phyloP scores from a whole-genome alignment of 2,113 vertebrate species.

The Kobus ellipsiprymnus region DNA sequence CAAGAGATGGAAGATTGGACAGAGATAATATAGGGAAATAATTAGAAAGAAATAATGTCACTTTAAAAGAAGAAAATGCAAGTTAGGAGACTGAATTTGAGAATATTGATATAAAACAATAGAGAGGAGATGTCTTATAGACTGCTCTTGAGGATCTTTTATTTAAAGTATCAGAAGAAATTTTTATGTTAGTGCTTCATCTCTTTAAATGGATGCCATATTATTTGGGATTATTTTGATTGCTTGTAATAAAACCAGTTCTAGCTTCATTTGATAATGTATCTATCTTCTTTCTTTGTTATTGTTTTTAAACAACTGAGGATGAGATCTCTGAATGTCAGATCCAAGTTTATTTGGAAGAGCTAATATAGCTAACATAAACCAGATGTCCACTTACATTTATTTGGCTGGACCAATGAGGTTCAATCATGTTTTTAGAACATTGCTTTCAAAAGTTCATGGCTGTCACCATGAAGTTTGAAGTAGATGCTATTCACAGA shows the following conservation, averaged over 20 bases:
- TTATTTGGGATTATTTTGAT: neutral
- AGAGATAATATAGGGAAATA: neutral
- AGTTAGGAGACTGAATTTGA: neutral
- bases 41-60: neutral
- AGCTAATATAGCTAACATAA: neutral
- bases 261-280: neutral
- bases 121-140: neutral
- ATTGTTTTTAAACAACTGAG: neutral
- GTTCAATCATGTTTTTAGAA: neutral
- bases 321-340: neutral
- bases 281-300: neutral
- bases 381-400: neutral
- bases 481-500: neutral
- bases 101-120: neutral
- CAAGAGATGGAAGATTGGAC: neutral
- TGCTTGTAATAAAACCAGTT: neutral
- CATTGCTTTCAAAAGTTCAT: neutral
- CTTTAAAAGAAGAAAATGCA: slow-evolving; percentile 15
- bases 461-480: neutral
- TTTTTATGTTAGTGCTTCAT: neutral
- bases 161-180: neutral
- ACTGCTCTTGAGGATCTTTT: neutral
- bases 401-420: neutral
- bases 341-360: neutral
- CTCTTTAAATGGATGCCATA: neutral